Conservation (phyloP, 2,797 vertebrate genomes). For the Poeciliopsis infans region DNA sequence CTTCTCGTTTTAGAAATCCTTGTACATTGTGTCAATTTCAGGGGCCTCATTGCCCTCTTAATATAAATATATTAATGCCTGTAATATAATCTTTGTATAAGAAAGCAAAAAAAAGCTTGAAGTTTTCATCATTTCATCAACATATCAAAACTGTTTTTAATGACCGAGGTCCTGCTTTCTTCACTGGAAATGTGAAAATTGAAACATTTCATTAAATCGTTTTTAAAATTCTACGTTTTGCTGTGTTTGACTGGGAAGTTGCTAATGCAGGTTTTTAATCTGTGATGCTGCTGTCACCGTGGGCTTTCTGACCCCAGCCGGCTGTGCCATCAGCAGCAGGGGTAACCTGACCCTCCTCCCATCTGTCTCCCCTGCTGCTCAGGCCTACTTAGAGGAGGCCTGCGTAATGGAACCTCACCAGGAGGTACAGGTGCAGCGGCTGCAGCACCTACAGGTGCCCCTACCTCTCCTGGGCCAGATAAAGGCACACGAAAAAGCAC, state of each 20-base stretch:
- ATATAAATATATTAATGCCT: conserved; percentile 80
- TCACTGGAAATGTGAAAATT: conserved; percentile 83
- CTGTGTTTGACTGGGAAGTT: conserved; percentile 13
- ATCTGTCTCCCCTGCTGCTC: conserved; percentile 85
- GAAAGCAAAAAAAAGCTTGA: conserved; percentile 68
- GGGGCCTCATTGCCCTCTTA: conserved; percentile 61
- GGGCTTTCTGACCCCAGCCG: conserved; percentile 73
- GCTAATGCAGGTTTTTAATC: conserved; percentile 11
- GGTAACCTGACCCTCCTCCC: conserved; percentile 85
- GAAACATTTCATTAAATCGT: conserved; percentile 85
- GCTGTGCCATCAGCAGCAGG: conserved; percentile 63
- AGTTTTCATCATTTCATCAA: conserved; percentile 78
- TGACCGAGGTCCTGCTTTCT: conserved; percentile 80
- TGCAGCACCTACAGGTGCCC: conserved; percentile 68
- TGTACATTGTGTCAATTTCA: conserved; percentile 81
- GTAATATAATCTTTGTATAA: conserved; percentile 83
- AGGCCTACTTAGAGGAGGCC: conserved; percentile 45
- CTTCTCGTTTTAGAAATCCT: conserved; percentile 72
- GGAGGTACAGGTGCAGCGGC: conserved; percentile 78
- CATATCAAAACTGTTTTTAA: conserved; percentile 82
- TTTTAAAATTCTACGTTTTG: conserved; percentile 70
- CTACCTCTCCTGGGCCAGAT: conserved; percentile 53
- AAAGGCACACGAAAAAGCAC: conserved; percentile 63
- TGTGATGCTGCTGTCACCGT: conserved; percentile 64
- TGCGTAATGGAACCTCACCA: conserved; percentile 71